Conservation (phyloP, 2,797 vertebrate genomes). For the Pangasius macronema region DNA sequence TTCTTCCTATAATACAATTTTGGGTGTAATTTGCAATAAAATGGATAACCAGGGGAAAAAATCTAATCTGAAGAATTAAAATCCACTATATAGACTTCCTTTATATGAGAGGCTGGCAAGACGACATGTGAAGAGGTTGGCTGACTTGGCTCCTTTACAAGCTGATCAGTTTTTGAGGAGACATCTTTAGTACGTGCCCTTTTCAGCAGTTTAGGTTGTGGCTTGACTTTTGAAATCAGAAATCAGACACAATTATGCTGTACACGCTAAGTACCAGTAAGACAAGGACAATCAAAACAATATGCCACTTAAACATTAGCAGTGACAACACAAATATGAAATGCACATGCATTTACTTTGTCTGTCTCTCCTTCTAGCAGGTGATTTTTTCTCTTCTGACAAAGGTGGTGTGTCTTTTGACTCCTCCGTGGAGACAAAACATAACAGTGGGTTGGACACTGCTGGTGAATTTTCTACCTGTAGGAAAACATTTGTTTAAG, state of each 20-base stretch:
- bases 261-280: neutral
- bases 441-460: neutral
- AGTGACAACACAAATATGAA: neutral
- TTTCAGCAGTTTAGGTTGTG: slow-evolving; percentile 24
- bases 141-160: neutral
- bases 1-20: slow-evolving; percentile 3
- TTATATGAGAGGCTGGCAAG: slow-evolving; percentile 1
- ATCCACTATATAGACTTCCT: neutral
- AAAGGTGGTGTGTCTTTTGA: neutral
- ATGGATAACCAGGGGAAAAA: neutral
- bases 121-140: neutral
- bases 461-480: slow-evolving; percentile 26
- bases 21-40: slow-evolving; percentile 5
- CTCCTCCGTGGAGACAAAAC: neutral
- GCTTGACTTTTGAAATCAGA: slow-evolving; percentile 22
- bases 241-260: slow-evolving; percentile 12
- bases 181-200: neutral
- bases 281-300: neutral
- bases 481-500: neutral
- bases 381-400: slow-evolving; percentile 23
- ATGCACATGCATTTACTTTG: neutral
- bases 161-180: neutral
- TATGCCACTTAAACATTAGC: neutral
- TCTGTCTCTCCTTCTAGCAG: neutral
- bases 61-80: neutral